phyloP scores from a whole-genome alignment of 1,140 invertebrate species.

The Apis dorsata region DNA sequence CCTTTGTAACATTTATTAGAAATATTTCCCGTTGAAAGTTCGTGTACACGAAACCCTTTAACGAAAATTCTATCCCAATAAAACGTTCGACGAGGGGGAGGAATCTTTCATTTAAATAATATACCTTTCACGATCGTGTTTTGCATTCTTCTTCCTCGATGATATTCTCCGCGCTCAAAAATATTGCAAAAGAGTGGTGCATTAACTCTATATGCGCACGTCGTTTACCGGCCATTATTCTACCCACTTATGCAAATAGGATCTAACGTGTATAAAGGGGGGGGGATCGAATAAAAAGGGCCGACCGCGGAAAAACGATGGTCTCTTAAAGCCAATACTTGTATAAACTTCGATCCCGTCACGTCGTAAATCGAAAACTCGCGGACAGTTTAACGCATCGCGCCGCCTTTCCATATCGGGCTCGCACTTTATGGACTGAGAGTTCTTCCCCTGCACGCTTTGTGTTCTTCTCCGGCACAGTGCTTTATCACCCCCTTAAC shows the following conservation, averaged over 20 bases:
- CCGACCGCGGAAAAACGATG: conserved; percentile 57
- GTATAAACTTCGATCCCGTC: conserved; percentile 66
- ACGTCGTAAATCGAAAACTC: conserved; percentile 67
- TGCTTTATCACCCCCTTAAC: conserved; percentile 55
- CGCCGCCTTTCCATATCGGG: conserved; percentile 57
- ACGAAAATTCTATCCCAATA: too few species aligned
- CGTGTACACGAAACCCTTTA: too few species aligned
- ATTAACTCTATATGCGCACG: conserved; percentile 1
- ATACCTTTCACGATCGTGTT: neutral
- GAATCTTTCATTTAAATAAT: neutral
- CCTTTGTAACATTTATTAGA: too few species aligned
- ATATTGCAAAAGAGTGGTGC: neutral
- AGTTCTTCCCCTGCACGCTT: conserved; percentile 25
- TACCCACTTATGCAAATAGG: conserved; percentile 63
- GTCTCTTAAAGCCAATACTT: conserved; percentile 56
- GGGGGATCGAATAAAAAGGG: conserved; percentile 35
- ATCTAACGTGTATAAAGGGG: conserved; percentile 28
- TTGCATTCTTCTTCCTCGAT: neutral
- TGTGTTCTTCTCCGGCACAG: conserved; percentile 8
- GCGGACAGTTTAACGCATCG: conserved; percentile 65
- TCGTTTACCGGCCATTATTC: conserved; percentile 59
- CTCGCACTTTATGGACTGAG: conserved; percentile 55
- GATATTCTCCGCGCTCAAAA: neutral
- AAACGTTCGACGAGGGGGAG: neutral
- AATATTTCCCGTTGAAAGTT: too few species aligned